phyloP scores from a whole-genome alignment of 2,888 invertebrate species.

The Luperina testacea region DNA sequence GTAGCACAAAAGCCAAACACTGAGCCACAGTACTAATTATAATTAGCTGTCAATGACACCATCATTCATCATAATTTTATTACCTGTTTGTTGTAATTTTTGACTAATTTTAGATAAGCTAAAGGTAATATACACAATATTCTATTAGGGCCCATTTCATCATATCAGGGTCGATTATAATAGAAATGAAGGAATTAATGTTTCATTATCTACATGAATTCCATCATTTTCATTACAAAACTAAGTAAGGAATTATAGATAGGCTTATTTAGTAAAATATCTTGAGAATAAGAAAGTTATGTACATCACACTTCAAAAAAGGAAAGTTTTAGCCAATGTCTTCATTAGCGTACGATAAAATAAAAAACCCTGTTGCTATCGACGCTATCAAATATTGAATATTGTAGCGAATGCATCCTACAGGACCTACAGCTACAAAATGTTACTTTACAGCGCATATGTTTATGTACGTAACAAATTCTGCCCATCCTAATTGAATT shows the following conservation, averaged over 20 bases:
- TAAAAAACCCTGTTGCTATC: constrained; percentile 27
- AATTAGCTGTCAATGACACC: neutral
- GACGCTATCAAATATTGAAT: constrained; percentile 34
- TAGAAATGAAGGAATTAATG: neutral
- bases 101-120: neutral
- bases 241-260: neutral
- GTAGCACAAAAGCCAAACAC: neutral
- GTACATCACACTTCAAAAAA: neutral
- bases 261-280: neutral
- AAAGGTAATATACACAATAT: neutral
- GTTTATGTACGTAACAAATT: constrained; percentile 60
- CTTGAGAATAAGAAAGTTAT: neutral
- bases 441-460: constrained; percentile 50
- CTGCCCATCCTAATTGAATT: constrained; percentile 57
- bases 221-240: neutral
- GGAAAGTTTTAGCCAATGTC: constrained; percentile 17
- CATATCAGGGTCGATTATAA: neutral
- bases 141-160: constrained; percentile 3
- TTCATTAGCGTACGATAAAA: neutral
- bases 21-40: constrained; percentile 5
- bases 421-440: constrained; percentile 19
- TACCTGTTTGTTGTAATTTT: neutral
- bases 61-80: neutral
- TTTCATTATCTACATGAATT: neutral
- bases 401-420: constrained; percentile 20